Conservation (phyloP, 2,888 invertebrate species). For the Erebia epiphron region DNA sequence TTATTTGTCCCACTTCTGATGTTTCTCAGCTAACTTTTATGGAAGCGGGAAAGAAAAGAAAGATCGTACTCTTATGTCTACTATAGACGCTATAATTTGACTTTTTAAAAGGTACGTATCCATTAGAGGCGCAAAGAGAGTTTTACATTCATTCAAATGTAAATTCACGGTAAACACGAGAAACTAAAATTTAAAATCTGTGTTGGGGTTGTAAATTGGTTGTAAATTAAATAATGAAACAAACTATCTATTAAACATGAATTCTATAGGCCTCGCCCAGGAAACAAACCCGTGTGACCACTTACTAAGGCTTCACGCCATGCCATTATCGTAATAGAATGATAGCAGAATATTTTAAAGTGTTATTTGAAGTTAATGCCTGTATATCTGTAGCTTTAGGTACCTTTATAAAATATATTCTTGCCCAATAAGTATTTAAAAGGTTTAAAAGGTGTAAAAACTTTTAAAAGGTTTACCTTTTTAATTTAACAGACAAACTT, state of each 20-base stretch:
- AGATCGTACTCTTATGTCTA: too few species aligned
- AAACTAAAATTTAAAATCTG: neutral
- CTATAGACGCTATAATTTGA: too few species aligned
- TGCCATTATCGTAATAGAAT: neutral
- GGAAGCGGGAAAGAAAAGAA: too few species aligned
- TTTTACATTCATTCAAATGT: too few species aligned
- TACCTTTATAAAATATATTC: neutral
- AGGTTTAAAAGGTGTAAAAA: neutral
- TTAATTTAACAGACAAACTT: constrained; percentile 5
- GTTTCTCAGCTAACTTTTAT: too few species aligned
- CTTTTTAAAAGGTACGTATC: too few species aligned
- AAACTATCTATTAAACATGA: neutral
- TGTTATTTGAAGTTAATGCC: neutral
- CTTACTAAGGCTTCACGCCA: neutral
- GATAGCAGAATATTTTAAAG: neutral
- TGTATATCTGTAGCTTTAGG: neutral
- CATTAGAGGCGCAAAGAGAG: too few species aligned
- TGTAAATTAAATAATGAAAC: neutral
- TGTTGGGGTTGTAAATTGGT: neutral
- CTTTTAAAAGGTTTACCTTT: neutral
- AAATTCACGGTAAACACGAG: too few species aligned
- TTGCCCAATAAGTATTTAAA: neutral
- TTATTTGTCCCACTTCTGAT: too few species aligned
- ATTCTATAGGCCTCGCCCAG: neutral
- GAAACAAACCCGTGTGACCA: neutral